phyloP scores from a whole-genome alignment of 2,797 vertebrate genomes.

The Pteronotus mesoamericanus region DNA sequence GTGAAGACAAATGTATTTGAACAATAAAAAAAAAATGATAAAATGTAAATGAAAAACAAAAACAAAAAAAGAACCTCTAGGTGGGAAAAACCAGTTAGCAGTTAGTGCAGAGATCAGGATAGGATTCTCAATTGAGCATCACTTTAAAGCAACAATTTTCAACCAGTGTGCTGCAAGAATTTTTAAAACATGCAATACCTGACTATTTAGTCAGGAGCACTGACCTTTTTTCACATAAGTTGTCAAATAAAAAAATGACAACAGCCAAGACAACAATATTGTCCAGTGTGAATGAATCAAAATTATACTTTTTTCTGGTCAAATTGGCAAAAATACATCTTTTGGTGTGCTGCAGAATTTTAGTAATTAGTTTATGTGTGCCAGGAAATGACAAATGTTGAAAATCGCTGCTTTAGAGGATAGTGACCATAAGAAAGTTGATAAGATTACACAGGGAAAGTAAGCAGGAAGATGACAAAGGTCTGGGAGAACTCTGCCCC shows the following conservation, averaged over 20 bases:
- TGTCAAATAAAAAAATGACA: not conserved
- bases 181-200: not conserved
- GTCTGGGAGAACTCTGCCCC: not conserved
- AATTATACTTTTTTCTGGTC: not conserved
- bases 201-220: not conserved
- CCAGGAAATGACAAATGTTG: not conserved
- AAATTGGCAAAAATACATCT: not conserved
- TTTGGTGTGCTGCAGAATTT: not conserved
- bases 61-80: no score
- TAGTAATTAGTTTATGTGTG: not conserved
- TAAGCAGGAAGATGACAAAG: not conserved
- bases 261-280: not conserved
- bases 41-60: no score
- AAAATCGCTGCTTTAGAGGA: not conserved
- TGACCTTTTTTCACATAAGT: not conserved
- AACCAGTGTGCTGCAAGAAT: not conserved
- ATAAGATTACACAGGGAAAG: not conserved
- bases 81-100: not conserved
- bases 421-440: not conserved
- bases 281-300: not conserved
- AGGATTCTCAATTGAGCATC: rapidly evolving
- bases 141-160: not conserved
- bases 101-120: not conserved
- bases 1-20: no score
- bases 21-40: no score